Conservation (phyloP, 2,113 vertebrate genomes). For the Melanerpes formicivorus region DNA sequence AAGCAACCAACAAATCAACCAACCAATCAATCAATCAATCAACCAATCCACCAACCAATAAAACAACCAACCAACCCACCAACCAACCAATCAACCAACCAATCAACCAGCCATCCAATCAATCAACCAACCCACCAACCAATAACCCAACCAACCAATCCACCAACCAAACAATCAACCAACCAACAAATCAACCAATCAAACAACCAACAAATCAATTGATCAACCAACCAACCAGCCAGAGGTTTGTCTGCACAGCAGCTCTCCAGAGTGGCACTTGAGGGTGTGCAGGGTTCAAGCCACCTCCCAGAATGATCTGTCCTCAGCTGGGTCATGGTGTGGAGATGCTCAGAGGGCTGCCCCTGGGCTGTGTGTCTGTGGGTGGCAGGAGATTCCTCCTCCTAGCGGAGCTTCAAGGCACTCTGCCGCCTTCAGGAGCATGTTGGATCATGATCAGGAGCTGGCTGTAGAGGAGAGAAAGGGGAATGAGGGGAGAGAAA, state of each 20-base stretch:
- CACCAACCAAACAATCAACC: too few species aligned
- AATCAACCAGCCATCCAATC: too few species aligned
- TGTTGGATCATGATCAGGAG: background rate
- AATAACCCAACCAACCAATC: too few species aligned
- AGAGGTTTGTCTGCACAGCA: background rate
- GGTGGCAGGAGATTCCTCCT: background rate
- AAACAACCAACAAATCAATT: background rate
- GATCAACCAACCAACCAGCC: background rate
- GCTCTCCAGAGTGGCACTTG: background rate
- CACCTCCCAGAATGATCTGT: background rate
- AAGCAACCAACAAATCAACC: too few species aligned
- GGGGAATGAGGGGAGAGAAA: background rate
- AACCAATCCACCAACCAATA: too few species aligned
- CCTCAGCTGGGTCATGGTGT: accelerated
- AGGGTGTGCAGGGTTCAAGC: background rate
- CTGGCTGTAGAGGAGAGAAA: background rate
- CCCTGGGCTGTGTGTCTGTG: background rate
- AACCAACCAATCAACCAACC: too few species aligned
- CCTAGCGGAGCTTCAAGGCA: background rate
- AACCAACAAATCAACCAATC: too few species aligned
- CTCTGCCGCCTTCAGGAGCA: background rate
- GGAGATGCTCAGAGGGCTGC: background rate
- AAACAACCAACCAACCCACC: too few species aligned
- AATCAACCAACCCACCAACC: too few species aligned
- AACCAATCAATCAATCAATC: too few species aligned